These are phyloP conservation scores for Arbacia lixula DNA, from an alignment of 53 echinoderm and acorn worm genomes.

Conservation along the genomic window DNA sequence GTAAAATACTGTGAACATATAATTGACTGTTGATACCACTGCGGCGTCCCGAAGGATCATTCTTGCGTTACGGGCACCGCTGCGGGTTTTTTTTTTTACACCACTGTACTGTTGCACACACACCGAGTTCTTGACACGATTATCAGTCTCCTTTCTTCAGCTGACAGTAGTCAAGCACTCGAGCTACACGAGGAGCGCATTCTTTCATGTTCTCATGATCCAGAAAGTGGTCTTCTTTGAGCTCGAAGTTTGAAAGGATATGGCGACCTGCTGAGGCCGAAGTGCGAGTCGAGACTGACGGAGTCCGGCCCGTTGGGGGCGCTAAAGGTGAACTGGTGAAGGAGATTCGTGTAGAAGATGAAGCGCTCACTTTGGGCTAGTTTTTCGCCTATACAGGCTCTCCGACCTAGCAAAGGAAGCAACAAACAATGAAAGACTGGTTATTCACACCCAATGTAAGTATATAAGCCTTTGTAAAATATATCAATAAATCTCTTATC, in stretches of 20 bases:
- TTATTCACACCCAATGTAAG: background rate
- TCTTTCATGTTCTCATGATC: too few species aligned
- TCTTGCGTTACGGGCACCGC: too few species aligned
- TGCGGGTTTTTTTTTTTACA: too few species aligned
- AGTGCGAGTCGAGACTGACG: conserved; percentile 35
- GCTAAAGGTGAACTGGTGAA: conserved; percentile 50
- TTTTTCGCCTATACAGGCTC: conserved; percentile 56
- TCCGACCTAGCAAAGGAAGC: too few species aligned
- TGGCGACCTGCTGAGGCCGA: conserved; percentile 52
- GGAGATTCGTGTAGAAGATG: conserved; percentile 52
- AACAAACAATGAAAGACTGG: background rate
- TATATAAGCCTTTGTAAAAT: background rate
- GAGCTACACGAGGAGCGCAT: too few species aligned
- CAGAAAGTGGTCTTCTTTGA: background rate
- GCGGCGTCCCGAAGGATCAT: too few species aligned
- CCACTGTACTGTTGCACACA: background rate
- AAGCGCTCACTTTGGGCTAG: conserved; percentile 52
- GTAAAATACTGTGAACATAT: too few species aligned
- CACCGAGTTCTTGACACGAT: background rate
- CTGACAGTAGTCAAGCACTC: background rate
- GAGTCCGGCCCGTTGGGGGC: conserved; percentile 55
- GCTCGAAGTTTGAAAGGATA: conserved; percentile 41
- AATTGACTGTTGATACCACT: too few species aligned
- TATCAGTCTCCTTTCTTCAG: background rate
- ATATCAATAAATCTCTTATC: background rate